Evolutionary conservation across 1,140 invertebrate genomes (phyloP), one percentile per base, ranked within the genome.

Genomic region (Cydia strobilella): DNA sequence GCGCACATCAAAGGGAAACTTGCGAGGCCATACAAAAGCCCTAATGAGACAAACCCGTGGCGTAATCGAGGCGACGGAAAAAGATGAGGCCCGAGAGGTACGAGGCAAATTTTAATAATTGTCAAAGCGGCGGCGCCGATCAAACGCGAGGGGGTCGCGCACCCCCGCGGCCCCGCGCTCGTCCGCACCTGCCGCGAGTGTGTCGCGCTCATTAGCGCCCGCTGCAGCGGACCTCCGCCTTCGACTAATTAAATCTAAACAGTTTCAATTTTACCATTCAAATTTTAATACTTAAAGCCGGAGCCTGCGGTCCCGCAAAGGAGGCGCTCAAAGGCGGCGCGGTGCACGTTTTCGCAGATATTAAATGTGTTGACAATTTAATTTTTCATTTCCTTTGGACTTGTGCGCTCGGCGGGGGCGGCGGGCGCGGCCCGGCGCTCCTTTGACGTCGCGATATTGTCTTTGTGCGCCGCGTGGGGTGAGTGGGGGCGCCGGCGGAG

Each of bases 301-400:
- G 81, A 82, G 86, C 86, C 86, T 82, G 80, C 79, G 80, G 81
- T 80, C 79, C 87, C 86, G 84, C 88, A 89, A 86, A 90, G 86
- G 82, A 84, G 84, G 78, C 85, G 83, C 86, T 91, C 90, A 92
- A 92, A 92, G 88, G 87, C 88, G 83, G 81, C 85, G 88, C 83
- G 86, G 90, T 87, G 88, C 89, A 90, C 90, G 90, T 92, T 91
- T 92, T 92, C 89, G 89, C 90, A 88, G 90, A 92, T 92, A 92
- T 92, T 92, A 92, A 92, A 92, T 91, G 90, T 92, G 90, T 92
- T 92, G 90, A 92, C 90, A 92, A 91, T 92, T 92, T 92, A 92
- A 92, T 92, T 92, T 92, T 92, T 92, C 90, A 92, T 92, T 92
- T 92, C 90, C 89, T 92, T 86, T 83, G 87, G 88, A 87, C 87